phyloP scores from a whole-genome alignment of 2,113 vertebrate species.

The Echinops telfairi region DNA sequence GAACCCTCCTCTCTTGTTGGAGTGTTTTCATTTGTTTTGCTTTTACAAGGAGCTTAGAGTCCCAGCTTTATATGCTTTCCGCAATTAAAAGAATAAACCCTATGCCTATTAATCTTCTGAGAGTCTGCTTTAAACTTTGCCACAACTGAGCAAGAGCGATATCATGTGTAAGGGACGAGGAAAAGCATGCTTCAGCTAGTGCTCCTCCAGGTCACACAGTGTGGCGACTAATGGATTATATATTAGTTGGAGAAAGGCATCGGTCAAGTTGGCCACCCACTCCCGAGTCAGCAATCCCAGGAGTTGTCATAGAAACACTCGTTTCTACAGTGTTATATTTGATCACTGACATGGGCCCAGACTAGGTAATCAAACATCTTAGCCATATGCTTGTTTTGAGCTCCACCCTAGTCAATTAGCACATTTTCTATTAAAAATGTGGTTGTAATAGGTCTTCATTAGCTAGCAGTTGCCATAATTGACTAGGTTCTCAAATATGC shows the following conservation, averaged over 20 bases:
- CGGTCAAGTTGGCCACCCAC: background rate
- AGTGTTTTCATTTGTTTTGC: background rate
- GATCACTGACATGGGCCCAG: background rate
- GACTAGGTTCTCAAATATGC: constrained; percentile 75
- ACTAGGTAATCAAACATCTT: constrained; percentile 68
- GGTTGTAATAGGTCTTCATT: constrained; percentile 77
- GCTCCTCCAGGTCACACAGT: background rate
- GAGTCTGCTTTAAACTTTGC: constrained; percentile 2
- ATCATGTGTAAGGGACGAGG: background rate
- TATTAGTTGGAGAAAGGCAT: constrained; percentile 26
- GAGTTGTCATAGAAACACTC: constrained; percentile 61
- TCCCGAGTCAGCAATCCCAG: constrained; percentile 57
- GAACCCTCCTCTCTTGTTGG: background rate
- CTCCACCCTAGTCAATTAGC: constrained; percentile 78
- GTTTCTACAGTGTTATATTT: constrained; percentile 33
- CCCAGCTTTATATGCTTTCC: constrained; percentile 15
- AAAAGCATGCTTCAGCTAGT: background rate
- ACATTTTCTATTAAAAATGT: constrained; percentile 77
- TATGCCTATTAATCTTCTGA: background rate
- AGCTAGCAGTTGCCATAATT: constrained; percentile 79
- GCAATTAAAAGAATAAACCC: constrained; percentile 30
- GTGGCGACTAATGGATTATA: background rate
- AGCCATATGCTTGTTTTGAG: constrained; percentile 64
- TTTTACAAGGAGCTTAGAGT: constrained; percentile 19
- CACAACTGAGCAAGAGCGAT: constrained; percentile 6